Percentiles rank a stretch among this genome's conserved stretches.
Evolutionary conservation across 1,140 invertebrate species (phyloP).

Genomic region (Penaeus indicus): DNA sequence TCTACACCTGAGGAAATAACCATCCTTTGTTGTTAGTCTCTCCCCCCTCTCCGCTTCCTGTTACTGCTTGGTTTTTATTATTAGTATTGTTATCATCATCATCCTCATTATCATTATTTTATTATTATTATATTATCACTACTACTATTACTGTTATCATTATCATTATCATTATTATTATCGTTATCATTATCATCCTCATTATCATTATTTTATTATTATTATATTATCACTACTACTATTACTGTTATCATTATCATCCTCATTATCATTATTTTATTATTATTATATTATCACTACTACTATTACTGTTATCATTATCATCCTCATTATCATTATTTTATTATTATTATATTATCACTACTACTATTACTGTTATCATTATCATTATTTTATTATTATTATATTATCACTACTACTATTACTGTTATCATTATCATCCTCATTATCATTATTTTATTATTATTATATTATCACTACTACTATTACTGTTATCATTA

Average conservation of each 20-base stretch:
- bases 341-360: no score
- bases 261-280: no score
- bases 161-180: neutral
- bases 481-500: neutral
- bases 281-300: no score
- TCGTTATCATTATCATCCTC: neutral
- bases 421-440: slow-evolving; percentile 27
- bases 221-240: no score
- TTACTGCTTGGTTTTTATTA: neutral
- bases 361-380: no score
- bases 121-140: neutral
- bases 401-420: neutral
- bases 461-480: slow-evolving; percentile 5
- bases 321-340: no score
- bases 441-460: neutral
- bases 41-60: neutral
- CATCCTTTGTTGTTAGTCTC: neutral
- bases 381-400: neutral
- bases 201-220: no score
- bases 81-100: neutral
- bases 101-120: slow-evolving; percentile 25
- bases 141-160: neutral
- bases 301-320: no score
- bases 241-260: no score
- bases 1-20: neutral